A percentile compares a stretch with the other conserved stretches of the same genome.
These are phyloP conservation scores for Bugula neritina DNA, from an alignment of 2,888 invertebrate genomes.

Conservation along the genomic window DNA sequence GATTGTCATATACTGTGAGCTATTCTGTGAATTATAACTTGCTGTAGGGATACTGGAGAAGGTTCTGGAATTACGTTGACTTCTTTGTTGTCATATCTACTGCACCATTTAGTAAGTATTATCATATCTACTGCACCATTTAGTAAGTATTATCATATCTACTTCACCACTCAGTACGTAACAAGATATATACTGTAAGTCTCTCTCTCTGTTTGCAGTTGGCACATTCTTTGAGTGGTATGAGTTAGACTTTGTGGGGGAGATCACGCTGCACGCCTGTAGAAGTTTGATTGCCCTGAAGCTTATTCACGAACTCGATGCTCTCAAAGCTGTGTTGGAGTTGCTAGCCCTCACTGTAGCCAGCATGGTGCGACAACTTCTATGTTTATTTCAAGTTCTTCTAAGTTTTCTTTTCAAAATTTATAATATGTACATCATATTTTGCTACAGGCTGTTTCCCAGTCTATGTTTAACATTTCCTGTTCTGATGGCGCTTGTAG, in stretches of 20 bases:
- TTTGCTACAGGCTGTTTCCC: too few species aligned
- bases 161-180: background rate
- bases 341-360: constrained; percentile 20
- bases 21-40: too few species aligned
- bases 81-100: constrained; percentile 21
- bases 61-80: constrained; percentile 26
- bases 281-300: constrained; percentile 8
- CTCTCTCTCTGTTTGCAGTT: too few species aligned
- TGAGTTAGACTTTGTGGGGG: constrained; percentile 15
- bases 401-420: too few species aligned
- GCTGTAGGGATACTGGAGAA: constrained; percentile 14
- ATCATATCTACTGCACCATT: background rate
- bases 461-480: too few species aligned
- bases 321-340: constrained; percentile 21
- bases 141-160: background rate
- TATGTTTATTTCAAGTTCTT: too few species aligned
- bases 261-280: constrained; percentile 7
- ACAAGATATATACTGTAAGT: background rate
- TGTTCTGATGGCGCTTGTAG: too few species aligned
- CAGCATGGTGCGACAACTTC: constrained; percentile 6
- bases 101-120: constrained; percentile 15
- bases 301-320: constrained; percentile 3
- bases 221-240: constrained; percentile 15
- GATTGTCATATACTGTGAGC: too few species aligned
- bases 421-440: too few species aligned